Evolutionary conservation across 2,113 vertebrate genomes (phyloP), one percentile per base, ranked within the genome.

Genomic region (Lagenorhynchus albirostris): DNA sequence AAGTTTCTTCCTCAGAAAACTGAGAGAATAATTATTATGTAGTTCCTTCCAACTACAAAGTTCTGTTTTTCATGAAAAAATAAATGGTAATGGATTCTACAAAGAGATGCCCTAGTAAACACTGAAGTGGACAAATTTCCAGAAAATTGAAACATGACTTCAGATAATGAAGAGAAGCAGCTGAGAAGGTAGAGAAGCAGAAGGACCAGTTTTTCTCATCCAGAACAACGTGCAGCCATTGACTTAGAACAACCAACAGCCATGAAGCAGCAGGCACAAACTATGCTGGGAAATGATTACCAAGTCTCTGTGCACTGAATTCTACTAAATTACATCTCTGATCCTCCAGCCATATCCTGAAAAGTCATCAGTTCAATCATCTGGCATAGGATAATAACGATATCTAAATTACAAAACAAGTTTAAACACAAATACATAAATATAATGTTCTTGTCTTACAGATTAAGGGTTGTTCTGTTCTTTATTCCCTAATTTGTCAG

Each of bases 51-150:
- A 36, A 63, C 31, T 84, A 31, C n/a, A 38, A 62, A 79, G 55
- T 70, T 96, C 41, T 90, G 18, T n/a, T 95, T 74, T 85, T 81
- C 47, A 36, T 67, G n/a, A 70, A 29, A 85, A 89, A 95, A 81
- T 47, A 41, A 74, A 74, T 44, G 36, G 8, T 25, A 89, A 94
- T 58, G 31, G 26, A 82, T 9, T 81, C 33, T n/a, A n/a, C 63
- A 80, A 79, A 55, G 17, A 85, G 70, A 44, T 89, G 21, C 5
- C 38, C 47, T 26, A 33, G 26, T 53, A 68, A 76, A 38, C 23
- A 41, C 33, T 38, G 67, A 68, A 90, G 41, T 9, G 8, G 53
- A 92, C 23, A 53, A 11, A 82, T 76, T 73, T 74, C 67, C 38
- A 53, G 50, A 80, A 90, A 53, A 36, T 6, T 62, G 80, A 76